These are phyloP conservation scores for Enhydra lutris DNA, from an alignment of 2,113 vertebrate species.

Conservation along the genomic window DNA sequence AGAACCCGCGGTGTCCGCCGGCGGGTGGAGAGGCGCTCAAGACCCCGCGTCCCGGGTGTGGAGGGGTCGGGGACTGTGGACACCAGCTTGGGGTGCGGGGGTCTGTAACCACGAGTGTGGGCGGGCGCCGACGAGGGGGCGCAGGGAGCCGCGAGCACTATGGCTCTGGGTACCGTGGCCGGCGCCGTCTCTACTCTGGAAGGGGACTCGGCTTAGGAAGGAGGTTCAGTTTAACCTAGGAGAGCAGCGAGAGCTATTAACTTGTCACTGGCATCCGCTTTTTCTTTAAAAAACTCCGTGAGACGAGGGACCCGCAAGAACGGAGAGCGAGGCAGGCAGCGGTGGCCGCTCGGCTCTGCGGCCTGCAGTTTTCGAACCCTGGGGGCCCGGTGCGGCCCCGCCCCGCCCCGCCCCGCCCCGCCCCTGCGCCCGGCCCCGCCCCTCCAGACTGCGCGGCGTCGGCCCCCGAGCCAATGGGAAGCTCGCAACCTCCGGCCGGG, in stretches of 20 bases:
- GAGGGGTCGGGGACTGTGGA: no score
- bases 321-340: not conserved
- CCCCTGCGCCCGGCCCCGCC: conserved; percentile 77
- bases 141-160: not conserved
- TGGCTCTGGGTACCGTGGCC: not conserved
- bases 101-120: not conserved
- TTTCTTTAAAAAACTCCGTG: conserved; percentile 78
- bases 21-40: not conserved
- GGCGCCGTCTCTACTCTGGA: not conserved
- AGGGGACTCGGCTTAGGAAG: not conserved
- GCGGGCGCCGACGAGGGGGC: not conserved
- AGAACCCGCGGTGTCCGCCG: no score
- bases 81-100: not conserved
- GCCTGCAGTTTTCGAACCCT: not conserved
- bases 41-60: not conserved
- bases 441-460: conserved; percentile 89
- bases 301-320: conserved; percentile 72
- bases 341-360: not conserved
- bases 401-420: conserved; percentile 75
- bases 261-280: conserved; percentile 80
- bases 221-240: not conserved
- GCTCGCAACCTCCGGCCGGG: conserved; percentile 52
- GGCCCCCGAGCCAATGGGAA: conserved; percentile 77
- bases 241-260: conserved; percentile 36
- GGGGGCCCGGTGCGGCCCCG: conserved; percentile 60